These are phyloP conservation scores for Apteryx owenii DNA, from an alignment of 2,113 vertebrate genomes.

Conservation along the genomic window DNA sequence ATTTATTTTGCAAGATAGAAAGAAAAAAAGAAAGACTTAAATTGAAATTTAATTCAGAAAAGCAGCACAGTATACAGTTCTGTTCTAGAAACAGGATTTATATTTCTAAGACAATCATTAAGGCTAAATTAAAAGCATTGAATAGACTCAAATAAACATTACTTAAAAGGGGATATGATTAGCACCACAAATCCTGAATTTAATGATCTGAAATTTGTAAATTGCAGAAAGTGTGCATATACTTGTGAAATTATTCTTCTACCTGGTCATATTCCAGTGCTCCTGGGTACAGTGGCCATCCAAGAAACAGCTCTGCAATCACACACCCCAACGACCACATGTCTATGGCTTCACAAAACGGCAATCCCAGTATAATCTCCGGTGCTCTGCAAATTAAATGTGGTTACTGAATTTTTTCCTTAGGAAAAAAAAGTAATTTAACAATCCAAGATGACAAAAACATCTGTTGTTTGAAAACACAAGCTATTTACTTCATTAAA, in stretches of 20 bases:
- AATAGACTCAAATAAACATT: background rate
- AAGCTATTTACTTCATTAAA: background rate
- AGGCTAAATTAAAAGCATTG: background rate
- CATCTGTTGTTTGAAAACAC: background rate
- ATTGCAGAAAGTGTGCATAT: background rate
- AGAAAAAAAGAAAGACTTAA: background rate
- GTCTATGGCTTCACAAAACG: constrained; percentile 99
- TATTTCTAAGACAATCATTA: background rate
- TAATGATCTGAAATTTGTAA: background rate
- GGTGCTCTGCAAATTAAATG: constrained; percentile 89
- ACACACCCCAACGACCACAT: constrained; percentile 99
- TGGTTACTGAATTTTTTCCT: constrained; percentile 12
- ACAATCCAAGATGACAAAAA: background rate
- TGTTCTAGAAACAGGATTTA: background rate
- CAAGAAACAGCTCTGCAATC: constrained; percentile 98
- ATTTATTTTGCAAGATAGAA: background rate
- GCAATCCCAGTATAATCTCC: constrained; percentile 99
- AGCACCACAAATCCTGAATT: background rate
- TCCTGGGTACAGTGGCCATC: constrained; percentile 98
- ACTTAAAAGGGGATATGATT: background rate
- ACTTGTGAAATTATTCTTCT: constrained; percentile 57
- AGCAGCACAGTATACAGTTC: background rate
- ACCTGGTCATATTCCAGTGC: constrained; percentile 99
- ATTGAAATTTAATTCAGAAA: background rate
- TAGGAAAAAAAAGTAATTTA: constrained; percentile 34